Evolutionary conservation across 1,140 invertebrate species (phyloP).

Genomic region (Drosophila tropicalis): DNA sequence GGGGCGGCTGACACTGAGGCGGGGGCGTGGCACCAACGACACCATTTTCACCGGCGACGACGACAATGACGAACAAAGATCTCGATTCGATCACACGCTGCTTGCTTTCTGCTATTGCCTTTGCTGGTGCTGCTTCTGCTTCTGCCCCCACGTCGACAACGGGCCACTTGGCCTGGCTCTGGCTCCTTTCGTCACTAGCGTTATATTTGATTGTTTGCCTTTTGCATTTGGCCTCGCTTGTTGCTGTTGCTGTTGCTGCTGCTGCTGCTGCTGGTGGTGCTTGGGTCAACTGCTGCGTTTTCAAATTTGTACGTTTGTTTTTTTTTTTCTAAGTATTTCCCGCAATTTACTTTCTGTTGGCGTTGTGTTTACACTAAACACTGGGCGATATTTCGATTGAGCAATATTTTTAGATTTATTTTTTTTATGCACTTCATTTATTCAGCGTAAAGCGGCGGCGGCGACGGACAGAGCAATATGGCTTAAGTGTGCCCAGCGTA

Average conservation of each 20-base stretch:
- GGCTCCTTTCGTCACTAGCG: slow-evolving; percentile 9
- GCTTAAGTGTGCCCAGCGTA: neutral
- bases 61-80: slow-evolving; percentile 36
- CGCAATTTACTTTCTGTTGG: neutral
- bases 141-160: slow-evolving; percentile 26
- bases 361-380: neutral
- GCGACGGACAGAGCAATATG: slow-evolving; percentile 3
- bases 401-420: slow-evolving; percentile 15
- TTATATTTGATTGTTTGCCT: slow-evolving; percentile 71
- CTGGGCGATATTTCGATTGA: slow-evolving; percentile 1
- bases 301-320: neutral
- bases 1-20: slow-evolving; percentile 26
- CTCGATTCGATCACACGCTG: slow-evolving; percentile 39
- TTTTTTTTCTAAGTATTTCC: neutral
- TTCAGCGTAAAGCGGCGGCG: slow-evolving; percentile 8
- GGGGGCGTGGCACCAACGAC: slow-evolving; percentile 33
- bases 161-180: neutral
- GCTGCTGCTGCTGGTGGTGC: slow-evolving; percentile 13
- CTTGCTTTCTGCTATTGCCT: slow-evolving; percentile 12
- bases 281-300: slow-evolving; percentile 22
- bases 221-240: slow-evolving; percentile 50
- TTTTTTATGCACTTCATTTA: slow-evolving; percentile 8
- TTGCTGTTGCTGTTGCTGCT: slow-evolving; percentile 20
- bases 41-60: slow-evolving; percentile 55
- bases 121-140: slow-evolving; percentile 32